Conservation (phyloP, 2,113 vertebrate genomes). For the Entomyzon cyanotis region DNA sequence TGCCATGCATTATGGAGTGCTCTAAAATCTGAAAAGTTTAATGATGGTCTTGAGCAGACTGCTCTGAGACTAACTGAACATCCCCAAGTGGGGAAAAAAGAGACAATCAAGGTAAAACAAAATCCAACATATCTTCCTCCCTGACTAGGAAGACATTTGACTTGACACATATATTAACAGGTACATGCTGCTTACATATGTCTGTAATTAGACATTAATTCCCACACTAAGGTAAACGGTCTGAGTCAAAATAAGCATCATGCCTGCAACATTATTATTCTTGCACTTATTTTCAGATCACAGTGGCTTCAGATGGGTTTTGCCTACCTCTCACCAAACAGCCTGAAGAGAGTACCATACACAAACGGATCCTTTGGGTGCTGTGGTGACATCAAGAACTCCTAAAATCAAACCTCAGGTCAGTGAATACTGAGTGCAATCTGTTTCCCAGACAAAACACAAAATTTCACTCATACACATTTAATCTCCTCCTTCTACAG, state of each 20-base stretch:
- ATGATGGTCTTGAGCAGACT: neutral
- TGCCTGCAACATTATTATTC: neutral
- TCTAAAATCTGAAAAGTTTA: neutral
- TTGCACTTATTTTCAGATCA: neutral
- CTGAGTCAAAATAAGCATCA: neutral
- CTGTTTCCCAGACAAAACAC: neutral
- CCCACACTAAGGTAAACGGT: neutral
- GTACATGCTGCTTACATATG: neutral
- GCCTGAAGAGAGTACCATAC: slow-evolving; percentile 57
- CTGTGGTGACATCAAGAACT: slow-evolving; percentile 77
- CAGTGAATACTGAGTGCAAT: neutral
- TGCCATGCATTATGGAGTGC: neutral
- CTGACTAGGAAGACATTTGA: neutral
- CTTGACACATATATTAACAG: neutral
- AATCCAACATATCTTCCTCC: neutral
- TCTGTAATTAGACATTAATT: neutral
- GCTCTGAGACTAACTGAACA: neutral
- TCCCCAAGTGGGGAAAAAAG: fast-evolving
- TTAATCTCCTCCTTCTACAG: neutral
- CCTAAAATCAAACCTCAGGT: slow-evolving; percentile 61
- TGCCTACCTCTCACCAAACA: slow-evolving; percentile 77
- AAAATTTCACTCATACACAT: neutral
- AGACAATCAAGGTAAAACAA: neutral
- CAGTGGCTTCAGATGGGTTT: neutral
- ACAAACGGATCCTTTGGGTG: slow-evolving; percentile 72